Evolutionary conservation across 2,888 invertebrate genomes (phyloP), one percentile per base, ranked within the genome.

Genomic region (Xanthorhoe designata): DNA sequence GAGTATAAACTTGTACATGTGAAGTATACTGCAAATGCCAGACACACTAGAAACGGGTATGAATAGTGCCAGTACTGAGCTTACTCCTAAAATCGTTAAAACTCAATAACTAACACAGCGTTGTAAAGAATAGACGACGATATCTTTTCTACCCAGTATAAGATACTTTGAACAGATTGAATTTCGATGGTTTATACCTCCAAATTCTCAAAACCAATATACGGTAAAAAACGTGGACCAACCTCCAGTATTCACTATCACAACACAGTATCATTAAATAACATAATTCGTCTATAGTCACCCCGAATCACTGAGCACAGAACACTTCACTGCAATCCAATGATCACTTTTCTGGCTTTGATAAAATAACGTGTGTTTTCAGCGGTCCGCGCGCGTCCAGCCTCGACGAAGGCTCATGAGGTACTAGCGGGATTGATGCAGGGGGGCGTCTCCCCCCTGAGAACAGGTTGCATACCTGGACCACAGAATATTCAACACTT

Each of bases 301-400:
- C 78, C 50, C 32, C n/a, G 19, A 42, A 64, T 73, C 56, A 32
- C 8, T 42, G 71, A 68, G 69, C 75, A 71, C 70, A 72, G 63
- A 53, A 63, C 89, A 89, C 88, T 81, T 65, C 91, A 92, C 92
- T 92, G 92, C 92, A 92, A 92, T 92, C 92, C 92, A 84, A 72
- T 79, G 77, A 78, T 72, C 82, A 84, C 83, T 83, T 81, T 77
- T 79, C 69, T 67, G 60, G 66, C 64, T 66, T 69, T 60, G 67
- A 52, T 18, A 35, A 17, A 67, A 29, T 66, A 66, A 68, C 72
- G 72, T 71, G 72, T 72, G 70, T 58, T 63, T 58, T 51, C 67
- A 69, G 68, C 69, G 60, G 67, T 68, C 78, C 80, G 80, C 83
- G 82, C 82, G 84, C 82, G 81, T 73, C 78, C 83, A 77, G 71